A percentile compares a stretch with the other conserved stretches of the same genome.
Evolutionary conservation across 2,888 invertebrate species (phyloP).

Genomic region (Dryobota labecula): DNA sequence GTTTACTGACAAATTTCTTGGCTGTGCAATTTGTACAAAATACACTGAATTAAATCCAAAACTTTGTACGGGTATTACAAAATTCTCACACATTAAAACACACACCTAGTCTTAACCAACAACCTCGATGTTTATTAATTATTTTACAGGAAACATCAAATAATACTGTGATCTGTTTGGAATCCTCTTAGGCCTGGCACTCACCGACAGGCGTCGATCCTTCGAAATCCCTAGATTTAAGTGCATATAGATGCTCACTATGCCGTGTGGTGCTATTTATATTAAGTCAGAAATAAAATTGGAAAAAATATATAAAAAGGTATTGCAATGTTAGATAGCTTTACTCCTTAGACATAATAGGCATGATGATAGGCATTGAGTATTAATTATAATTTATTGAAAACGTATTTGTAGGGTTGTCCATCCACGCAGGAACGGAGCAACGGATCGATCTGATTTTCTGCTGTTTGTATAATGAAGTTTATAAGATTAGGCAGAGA

Average conservation of each 20-base stretch:
- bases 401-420: neutral
- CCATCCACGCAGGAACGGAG: neutral
- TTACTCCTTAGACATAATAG: neutral
- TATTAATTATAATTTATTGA: neutral
- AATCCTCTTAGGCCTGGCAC: slow-evolving; percentile 69
- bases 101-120: neutral
- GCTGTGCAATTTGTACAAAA: neutral
- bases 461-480: neutral
- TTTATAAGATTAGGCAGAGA: neutral
- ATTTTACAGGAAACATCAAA: slow-evolving; percentile 62
- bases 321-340: neutral
- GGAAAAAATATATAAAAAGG: too few relatives aligned
- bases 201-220: neutral
- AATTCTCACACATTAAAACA: neutral
- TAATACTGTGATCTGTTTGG: slow-evolving; percentile 71
- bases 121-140: slow-evolving; percentile 62
- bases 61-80: too few relatives aligned
- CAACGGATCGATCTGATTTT: neutral
- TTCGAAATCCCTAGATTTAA: neutral
- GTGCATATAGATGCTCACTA: too few relatives aligned
- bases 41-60: neutral
- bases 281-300: neutral
- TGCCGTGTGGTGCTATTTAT: neutral
- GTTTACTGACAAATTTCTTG: neutral
- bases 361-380: neutral